A percentile compares a stretch with the other conserved stretches of the same genome.
These are phyloP conservation scores for Tiliacea aurago DNA, from an alignment of 2,888 invertebrate genomes.

Conservation along the genomic window DNA sequence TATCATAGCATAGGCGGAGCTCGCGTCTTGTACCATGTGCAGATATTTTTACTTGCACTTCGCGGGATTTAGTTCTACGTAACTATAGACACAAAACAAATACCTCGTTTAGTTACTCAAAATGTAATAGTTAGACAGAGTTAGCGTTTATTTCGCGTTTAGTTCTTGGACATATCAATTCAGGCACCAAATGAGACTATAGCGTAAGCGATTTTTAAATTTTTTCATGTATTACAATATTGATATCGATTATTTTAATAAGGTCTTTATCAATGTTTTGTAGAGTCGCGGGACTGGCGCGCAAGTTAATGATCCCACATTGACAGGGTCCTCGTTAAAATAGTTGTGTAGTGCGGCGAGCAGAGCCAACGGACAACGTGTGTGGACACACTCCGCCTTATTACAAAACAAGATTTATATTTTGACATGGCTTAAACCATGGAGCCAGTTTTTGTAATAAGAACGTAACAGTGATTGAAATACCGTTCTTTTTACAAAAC, in stretches of 20 bases:
- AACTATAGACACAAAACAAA: conserved; percentile 88
- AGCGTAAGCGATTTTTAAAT: conserved; percentile 86
- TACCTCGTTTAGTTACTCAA: conserved; percentile 89
- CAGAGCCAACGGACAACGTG: conserved; percentile 58
- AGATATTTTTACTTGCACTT: conserved; percentile 81
- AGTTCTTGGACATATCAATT: conserved; percentile 89
- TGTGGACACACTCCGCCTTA: conserved; percentile 9
- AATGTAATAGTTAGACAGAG: conserved; percentile 85
- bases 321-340: conserved; percentile 72
- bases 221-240: conserved; percentile 75
- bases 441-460: too few species aligned
- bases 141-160: conserved; percentile 87
- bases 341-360: conserved; percentile 71
- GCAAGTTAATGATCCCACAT: conserved; percentile 57
- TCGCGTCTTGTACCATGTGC: conserved; percentile 79
- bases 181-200: conserved; percentile 89
- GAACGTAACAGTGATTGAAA: too few species aligned
- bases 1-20: conserved; percentile 85
- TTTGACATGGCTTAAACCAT: too few species aligned
- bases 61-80: conserved; percentile 82
- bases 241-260: conserved; percentile 68
- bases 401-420: too few species aligned
- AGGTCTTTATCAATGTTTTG: conserved; percentile 69
- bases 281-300: conserved; percentile 54
- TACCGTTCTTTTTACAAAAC: too few species aligned